Evolutionary conservation across 1,140 invertebrate species (phyloP).

Genomic region (Drosophila setifemur): DNA sequence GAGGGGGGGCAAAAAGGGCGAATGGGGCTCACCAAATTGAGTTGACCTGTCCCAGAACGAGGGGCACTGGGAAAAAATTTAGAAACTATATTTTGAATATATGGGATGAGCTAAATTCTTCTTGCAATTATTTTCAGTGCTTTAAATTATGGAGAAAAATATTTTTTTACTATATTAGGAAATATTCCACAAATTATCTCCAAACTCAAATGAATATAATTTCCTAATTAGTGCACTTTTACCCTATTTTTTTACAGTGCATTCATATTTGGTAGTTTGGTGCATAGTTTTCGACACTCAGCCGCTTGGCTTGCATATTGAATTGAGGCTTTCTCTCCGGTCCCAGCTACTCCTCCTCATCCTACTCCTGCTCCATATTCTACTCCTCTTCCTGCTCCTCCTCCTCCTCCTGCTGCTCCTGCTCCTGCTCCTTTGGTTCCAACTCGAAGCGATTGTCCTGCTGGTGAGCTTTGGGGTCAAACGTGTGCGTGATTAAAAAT

Average conservation of each 20-base stretch:
- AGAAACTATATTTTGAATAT: neutral
- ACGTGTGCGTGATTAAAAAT: slow-evolving; percentile 75
- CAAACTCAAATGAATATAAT: too few relatives aligned
- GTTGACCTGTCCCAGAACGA: slow-evolving; percentile 52
- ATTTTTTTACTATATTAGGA: too few relatives aligned
- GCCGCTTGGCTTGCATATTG: slow-evolving; percentile 65
- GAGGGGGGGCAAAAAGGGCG: neutral
- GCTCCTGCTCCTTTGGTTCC: neutral
- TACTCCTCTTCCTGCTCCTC: neutral
- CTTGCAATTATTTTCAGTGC: too few relatives aligned
- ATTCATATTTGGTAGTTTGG: slow-evolving; percentile 9
- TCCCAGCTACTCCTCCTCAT: neutral
- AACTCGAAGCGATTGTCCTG: neutral
- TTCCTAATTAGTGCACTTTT: too few relatives aligned
- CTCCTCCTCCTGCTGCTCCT: neutral
- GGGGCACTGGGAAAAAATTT: slow-evolving; percentile 9
- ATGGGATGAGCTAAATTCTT: neutral
- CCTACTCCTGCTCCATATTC: neutral
- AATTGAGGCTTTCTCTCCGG: slow-evolving; percentile 38
- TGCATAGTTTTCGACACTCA: slow-evolving; percentile 52
- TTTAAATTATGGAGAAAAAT: too few relatives aligned
- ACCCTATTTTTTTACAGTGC: neutral
- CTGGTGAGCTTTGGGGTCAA: slow-evolving; percentile 42
- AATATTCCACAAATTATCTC: too few relatives aligned
- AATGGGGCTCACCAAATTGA: slow-evolving; percentile 50